phyloP scores from a whole-genome alignment of 2,113 vertebrate genomes.

The Salvelinus namaycush region DNA sequence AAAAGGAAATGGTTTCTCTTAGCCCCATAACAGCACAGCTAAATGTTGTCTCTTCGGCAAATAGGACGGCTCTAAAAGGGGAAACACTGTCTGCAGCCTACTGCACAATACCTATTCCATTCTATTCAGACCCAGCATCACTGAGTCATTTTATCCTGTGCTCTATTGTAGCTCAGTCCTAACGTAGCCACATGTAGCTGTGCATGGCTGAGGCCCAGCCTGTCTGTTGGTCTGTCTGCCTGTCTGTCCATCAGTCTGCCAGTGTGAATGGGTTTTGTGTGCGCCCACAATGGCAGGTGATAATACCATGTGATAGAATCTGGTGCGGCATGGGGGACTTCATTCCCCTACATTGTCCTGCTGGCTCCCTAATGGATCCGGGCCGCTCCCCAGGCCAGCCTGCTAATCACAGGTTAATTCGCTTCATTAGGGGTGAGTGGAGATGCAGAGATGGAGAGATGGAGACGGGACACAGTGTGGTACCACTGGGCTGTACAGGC shows the following conservation, averaged over 20 bases:
- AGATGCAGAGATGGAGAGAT: slow-evolving; percentile 14
- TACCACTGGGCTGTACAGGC: background rate
- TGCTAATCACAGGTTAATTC: slow-evolving; percentile 56
- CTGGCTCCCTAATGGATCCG: slow-evolving; percentile 18
- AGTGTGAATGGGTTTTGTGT: slow-evolving; percentile 10
- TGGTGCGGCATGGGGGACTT: background rate
- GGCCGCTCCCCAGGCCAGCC: slow-evolving; percentile 28
- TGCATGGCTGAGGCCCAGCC: background rate
- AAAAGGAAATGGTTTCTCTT: no score
- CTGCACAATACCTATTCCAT: background rate
- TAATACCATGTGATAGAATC: background rate
- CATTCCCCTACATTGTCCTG: slow-evolving; percentile 22
- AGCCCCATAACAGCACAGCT: no score
- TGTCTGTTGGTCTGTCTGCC: background rate
- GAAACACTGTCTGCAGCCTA: background rate
- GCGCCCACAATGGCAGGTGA: slow-evolving; percentile 14
- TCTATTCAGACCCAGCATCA: background rate
- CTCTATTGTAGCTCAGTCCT: background rate
- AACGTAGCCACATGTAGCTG: background rate
- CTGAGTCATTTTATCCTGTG: background rate
- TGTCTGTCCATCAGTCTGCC: background rate
- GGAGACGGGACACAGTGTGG: slow-evolving; percentile 33
- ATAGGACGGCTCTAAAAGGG: no score
- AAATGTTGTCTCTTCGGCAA: no score
- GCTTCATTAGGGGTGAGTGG: slow-evolving; percentile 30